Percentiles rank a stretch among this genome's conserved stretches.
These are phyloP conservation scores for Drosophila ohnishii DNA, from an alignment of 1,140 invertebrate species.

Conservation along the genomic window DNA sequence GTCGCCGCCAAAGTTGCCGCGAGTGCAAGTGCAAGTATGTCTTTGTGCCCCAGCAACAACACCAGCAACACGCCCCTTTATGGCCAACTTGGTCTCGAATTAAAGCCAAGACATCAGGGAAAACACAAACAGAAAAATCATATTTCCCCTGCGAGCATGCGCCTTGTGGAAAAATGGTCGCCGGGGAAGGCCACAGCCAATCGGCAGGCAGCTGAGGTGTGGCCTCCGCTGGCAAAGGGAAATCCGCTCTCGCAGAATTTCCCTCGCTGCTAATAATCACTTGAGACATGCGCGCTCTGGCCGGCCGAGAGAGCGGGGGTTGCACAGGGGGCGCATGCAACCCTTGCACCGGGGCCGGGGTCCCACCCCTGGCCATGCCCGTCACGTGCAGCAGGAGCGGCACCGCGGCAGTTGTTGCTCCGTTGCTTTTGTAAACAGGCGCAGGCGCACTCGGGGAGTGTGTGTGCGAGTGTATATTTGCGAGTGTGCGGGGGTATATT, in stretches of 20 bases:
- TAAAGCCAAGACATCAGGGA: constrained; percentile 65
- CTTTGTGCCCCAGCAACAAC: constrained; percentile 53
- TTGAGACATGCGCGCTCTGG: constrained; percentile 67
- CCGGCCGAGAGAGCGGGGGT: constrained; percentile 32
- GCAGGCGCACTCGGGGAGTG: constrained; percentile 53
- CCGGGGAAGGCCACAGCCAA: constrained; percentile 71
- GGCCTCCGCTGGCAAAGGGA: constrained; percentile 58
- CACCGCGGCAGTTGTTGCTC: constrained; percentile 35
- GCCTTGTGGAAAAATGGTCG: constrained; percentile 62
- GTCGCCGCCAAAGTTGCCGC: constrained; percentile 67
- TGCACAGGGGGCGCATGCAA: constrained; percentile 47
- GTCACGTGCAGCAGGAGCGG: constrained; percentile 49
- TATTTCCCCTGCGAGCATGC: constrained; percentile 57
- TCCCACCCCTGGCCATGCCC: constrained; percentile 46
- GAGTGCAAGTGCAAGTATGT: constrained; percentile 62
- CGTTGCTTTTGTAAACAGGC: constrained; percentile 80
- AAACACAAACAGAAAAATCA: constrained; percentile 22
- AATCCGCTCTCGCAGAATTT: constrained; percentile 75
- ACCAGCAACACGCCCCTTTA: constrained; percentile 37
- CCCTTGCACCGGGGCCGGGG: constrained; percentile 56
- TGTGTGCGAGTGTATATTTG: constrained; percentile 11
- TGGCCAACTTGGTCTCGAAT: constrained; percentile 47
- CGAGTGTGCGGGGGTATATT: constrained; percentile 64
- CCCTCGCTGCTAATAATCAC: constrained; percentile 74
- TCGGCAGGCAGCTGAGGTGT: constrained; percentile 64